A percentile compares a stretch with the other conserved stretches of the same genome.
These are phyloP conservation scores for Megalurothrips usitatus DNA, from an alignment of 2,888 invertebrate genomes.

Conservation along the genomic window DNA sequence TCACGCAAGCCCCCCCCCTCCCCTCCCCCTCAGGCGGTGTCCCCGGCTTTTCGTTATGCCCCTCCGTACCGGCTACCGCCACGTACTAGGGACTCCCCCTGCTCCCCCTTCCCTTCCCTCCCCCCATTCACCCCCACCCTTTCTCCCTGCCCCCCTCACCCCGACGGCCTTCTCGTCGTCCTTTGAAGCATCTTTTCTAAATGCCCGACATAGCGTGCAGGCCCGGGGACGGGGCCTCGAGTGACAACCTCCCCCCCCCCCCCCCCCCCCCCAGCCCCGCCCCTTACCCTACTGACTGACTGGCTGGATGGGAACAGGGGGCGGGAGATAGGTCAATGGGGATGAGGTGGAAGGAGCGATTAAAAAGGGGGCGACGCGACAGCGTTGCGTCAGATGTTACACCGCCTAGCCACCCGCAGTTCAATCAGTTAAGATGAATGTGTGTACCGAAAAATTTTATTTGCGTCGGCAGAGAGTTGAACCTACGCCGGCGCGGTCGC, in stretches of 20 bases:
- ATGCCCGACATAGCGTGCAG: conserved; percentile 1
- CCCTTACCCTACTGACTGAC: conserved; percentile 3
- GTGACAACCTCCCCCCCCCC: not conserved
- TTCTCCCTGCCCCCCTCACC: not conserved
- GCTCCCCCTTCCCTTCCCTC: not conserved
- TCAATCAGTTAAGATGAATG: not conserved
- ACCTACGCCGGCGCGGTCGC: not conserved
- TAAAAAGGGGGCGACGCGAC: not conserved
- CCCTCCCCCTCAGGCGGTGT: not conserved
- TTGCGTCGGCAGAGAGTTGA: not conserved
- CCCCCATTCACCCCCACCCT: no score
- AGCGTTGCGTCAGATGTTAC: not conserved
- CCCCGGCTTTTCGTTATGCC: not conserved
- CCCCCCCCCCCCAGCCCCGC: not conserved
- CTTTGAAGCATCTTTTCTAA: not conserved
- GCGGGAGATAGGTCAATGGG: not conserved
- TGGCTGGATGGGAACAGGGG: not conserved
- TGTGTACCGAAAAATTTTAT: no score
- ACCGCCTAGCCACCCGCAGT: not conserved
- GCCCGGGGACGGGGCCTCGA: not conserved
- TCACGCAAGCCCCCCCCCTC: not conserved
- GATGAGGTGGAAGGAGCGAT: no score
- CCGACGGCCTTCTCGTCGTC: not conserved
- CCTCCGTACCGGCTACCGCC: not conserved
- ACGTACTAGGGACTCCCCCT: not conserved